Percentiles rank a stretch among this genome's conserved stretches.
Conservation (phyloP, 2,113 vertebrate genomes). For the Haemorhous mexicanus region DNA sequence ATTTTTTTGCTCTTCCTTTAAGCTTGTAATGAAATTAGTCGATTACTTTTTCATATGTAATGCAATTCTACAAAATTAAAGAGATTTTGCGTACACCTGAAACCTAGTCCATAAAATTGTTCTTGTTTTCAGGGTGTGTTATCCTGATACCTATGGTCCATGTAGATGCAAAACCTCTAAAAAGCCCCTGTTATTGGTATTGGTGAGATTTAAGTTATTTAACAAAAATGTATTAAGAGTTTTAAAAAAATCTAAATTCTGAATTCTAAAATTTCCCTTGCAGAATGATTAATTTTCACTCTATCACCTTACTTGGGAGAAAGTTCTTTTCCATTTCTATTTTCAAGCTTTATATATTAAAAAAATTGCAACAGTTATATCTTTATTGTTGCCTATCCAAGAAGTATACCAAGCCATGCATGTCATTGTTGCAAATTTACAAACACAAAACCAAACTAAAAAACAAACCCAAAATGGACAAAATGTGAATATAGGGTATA, state of each 20-base stretch:
- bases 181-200: fast-evolving
- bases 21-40: neutral
- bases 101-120: neutral
- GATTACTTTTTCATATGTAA: neutral
- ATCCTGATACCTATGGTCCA: neutral
- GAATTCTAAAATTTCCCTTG: neutral
- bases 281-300: neutral
- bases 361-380: neutral
- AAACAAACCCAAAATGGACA: neutral
- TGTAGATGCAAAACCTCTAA: neutral
- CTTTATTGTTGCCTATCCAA: neutral
- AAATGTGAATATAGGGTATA: neutral
- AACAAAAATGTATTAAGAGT: neutral
- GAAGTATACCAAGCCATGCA: neutral
- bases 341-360: neutral
- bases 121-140: neutral
- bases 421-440: neutral
- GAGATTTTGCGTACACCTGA: neutral
- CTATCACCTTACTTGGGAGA: neutral
- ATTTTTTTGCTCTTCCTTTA: neutral
- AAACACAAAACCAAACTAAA: neutral
- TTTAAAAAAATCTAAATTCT: neutral
- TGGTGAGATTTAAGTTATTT: neutral
- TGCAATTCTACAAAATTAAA: neutral
- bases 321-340: neutral